These are phyloP conservation scores for Orius laevigatus DNA, from an alignment of 1,140 invertebrate genomes.

Conservation along the genomic window DNA sequence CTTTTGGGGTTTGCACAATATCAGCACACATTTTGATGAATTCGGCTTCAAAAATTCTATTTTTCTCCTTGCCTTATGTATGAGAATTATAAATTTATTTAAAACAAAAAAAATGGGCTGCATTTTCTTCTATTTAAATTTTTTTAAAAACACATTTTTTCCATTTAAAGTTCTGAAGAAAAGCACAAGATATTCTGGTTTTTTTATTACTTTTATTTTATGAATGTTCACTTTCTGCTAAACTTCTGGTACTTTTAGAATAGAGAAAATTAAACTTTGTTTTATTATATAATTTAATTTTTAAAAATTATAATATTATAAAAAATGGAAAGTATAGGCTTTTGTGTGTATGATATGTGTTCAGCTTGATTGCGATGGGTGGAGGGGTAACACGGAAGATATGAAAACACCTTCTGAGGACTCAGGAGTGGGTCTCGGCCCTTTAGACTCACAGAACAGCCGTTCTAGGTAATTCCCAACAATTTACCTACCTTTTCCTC, in stretches of 20 bases:
- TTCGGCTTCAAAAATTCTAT: too few relatives aligned
- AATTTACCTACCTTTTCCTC: constrained; percentile 1
- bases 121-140: too few relatives aligned
- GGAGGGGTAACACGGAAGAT: constrained; percentile 27
- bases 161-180: too few relatives aligned
- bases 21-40: too few relatives aligned
- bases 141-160: too few relatives aligned
- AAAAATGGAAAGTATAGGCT: constrained; percentile 12
- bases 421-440: constrained; percentile 61
- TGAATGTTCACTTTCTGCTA: neutral
- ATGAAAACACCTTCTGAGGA: constrained; percentile 66
- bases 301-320: constrained; percentile 4
- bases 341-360: constrained; percentile 18
- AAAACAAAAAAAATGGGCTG: too few relatives aligned
- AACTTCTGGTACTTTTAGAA: neutral
- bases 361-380: constrained; percentile 18
- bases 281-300: constrained; percentile 2
- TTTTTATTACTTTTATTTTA: neutral
- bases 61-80: too few relatives aligned
- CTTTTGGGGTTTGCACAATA: too few relatives aligned
- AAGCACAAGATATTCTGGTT: neutral
- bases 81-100: too few relatives aligned
- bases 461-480: constrained; percentile 19
- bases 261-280: neutral
- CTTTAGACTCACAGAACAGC: constrained; percentile 23